Base-by-base conservation (phyloP, 1,140 invertebrate genomes). In the Ectropis grisescens region DNA sequence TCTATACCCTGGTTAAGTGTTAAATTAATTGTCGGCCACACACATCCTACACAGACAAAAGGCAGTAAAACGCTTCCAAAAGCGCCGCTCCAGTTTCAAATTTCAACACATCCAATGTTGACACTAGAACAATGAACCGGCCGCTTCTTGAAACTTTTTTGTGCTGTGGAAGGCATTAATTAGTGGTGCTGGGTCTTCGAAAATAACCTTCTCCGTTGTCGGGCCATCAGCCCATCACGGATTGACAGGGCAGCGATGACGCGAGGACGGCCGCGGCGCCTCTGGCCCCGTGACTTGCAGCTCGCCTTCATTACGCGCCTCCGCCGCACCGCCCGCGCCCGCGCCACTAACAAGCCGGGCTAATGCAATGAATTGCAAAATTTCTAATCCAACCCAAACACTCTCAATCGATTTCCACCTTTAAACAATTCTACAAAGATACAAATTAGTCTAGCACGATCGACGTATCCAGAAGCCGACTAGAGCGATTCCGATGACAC, bases 331-430 rank as follows among this genome's bases (percentile, higher is more conserved):
- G 26, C 33, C 38, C 25, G 29, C 37, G 45, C 41, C 33, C 23
- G 41, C 38, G 29, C 34, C 57, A 67, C 72, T 80, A 80, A 80
- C 72, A 74, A 80, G 75, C 68, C 67, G 29, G 54, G 68, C 60
- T 76, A 78, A 78, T 80, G 70, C 72, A 71, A 60, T 80, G 75
- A 80, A 41, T 80, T 75, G 75, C 72, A 74, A 80, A 80, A 69
- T 47, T 47, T 44, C 35, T 40, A 41, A 51, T 40, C 43, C 31
- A 32, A 33, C 13, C 33, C 33, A n/a, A 22, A 37, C 13, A 45
- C 32, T 48, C 32, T 22, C 30, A 42, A 27, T 16, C 49, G n/a
- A 53, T 29, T 41, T 27, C 37, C 33, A 41, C 47, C 50, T 50
- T 46, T 38, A 30, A 28, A 24, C 25, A 29, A 27, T 26, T 12